phyloP scores from a whole-genome alignment of 2,888 invertebrate genomes.

The Tipula helvola region DNA sequence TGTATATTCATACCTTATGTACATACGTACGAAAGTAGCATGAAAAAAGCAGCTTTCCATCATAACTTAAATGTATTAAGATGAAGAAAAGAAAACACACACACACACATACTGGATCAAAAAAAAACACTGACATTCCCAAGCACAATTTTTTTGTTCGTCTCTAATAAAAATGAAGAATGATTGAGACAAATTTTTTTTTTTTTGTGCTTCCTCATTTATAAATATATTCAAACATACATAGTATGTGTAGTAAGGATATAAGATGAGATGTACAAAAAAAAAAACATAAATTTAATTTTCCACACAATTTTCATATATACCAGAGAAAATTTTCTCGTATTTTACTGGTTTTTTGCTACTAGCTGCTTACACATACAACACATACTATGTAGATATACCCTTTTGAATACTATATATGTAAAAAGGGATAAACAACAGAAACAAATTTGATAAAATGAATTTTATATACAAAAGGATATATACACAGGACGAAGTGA shows the following conservation, averaged over 20 bases:
- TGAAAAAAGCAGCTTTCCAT: not conserved
- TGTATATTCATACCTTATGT: not conserved
- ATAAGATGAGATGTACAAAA: not conserved
- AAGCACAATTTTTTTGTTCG: not conserved
- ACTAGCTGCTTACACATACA: not conserved
- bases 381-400: not conserved
- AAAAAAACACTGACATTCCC: not conserved
- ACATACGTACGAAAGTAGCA: not conserved
- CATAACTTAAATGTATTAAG: not conserved
- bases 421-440: not conserved
- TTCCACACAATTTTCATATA: not conserved
- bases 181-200: not conserved
- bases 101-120: not conserved
- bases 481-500: not conserved
- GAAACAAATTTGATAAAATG: not conserved
- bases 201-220: not conserved
- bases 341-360: not conserved
- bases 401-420: not conserved
- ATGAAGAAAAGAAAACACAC: not conserved
- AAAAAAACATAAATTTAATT: not conserved
- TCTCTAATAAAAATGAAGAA: not conserved
- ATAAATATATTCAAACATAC: not conserved
- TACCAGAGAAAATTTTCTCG: not conserved
- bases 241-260: not conserved
- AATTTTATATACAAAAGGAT: not conserved